phyloP scores from a whole-genome alignment of 2,113 vertebrate genomes.

The Ciconia maguari region DNA sequence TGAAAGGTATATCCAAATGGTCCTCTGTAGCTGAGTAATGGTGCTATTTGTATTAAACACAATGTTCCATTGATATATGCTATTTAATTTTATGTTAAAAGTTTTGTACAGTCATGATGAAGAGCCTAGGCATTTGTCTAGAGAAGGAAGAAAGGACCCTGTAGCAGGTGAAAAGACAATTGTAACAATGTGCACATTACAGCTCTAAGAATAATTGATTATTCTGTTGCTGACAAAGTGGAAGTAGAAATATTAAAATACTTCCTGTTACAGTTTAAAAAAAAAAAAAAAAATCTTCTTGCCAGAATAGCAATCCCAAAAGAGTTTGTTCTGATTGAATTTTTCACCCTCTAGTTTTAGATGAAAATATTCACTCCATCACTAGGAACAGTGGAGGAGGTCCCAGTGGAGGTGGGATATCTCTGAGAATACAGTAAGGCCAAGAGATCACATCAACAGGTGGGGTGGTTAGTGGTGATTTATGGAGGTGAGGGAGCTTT shows the following conservation, averaged over 20 bases:
- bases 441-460: not conserved
- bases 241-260: not conserved
- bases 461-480: not conserved
- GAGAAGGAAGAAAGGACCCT: not conserved
- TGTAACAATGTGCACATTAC: not conserved
- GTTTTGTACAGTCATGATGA: not conserved
- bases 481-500: not conserved
- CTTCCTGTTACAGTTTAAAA: not conserved
- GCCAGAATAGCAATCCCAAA: not conserved
- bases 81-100: not conserved
- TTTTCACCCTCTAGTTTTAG: not conserved
- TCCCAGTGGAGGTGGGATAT: not conserved
- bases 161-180: not conserved
- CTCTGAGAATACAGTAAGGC: not conserved
- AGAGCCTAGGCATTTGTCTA: not conserved
- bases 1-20: not conserved
- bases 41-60: not conserved
- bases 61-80: not conserved
- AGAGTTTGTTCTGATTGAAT: not conserved
- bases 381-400: not conserved
- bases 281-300: not conserved
- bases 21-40: not conserved
- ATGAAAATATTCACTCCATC: not conserved
- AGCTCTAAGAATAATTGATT: not conserved
- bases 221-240: not conserved